Base-by-base conservation (phyloP, 2,113 vertebrate genomes). In the Isichthys henryi region DNA sequence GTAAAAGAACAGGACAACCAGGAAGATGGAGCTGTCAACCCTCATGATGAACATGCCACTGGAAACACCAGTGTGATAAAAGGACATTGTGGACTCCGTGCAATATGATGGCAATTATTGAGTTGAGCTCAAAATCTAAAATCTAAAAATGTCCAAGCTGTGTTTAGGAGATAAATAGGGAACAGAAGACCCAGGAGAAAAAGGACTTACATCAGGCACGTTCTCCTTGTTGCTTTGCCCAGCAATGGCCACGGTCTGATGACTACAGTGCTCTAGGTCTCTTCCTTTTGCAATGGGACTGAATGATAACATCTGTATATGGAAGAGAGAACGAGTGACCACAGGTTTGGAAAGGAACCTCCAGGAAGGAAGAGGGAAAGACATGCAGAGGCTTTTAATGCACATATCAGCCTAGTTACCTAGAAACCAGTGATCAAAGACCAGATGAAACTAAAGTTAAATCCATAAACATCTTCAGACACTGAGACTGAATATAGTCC, bases 141-240 rank as follows among this genome's bases (percentile, higher is more conserved):
- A 15, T 19, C 43, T 43, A 17, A 9, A 62, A 43, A 23, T 3
- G 31, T 3, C 62, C 35, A 91, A 84, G 86, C 53, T 15, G 11
- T 80, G 35, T 39, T 80, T 43, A 21, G 15, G 74, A 19, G 27
- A 74, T 3, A 35, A 35, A 74, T 13, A n/a, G 2, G 23, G 56
- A 45, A 45, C 39, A 45, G 39, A 7, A 19, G 74, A 31, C 10
- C 35, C 10, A 31, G 0, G 1, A n/a, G 1, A 2, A 35, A 35
- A 17, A 2, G 3, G 7, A 82, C 88, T 88, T 19, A 95, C 95
- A 92, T 95, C 88, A 74, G 97, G 96, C 83, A 98, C 93, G 23
- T 99, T 99, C 91, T 99, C 98, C 92, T 99, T 99, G 91, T 99
- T 96, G 35, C 96, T 89, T 0, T 94, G 31, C 88, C 83, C 85